These are phyloP conservation scores for Notodonta dromedarius DNA, from an alignment of 2,888 invertebrate species.

Conservation along the genomic window DNA sequence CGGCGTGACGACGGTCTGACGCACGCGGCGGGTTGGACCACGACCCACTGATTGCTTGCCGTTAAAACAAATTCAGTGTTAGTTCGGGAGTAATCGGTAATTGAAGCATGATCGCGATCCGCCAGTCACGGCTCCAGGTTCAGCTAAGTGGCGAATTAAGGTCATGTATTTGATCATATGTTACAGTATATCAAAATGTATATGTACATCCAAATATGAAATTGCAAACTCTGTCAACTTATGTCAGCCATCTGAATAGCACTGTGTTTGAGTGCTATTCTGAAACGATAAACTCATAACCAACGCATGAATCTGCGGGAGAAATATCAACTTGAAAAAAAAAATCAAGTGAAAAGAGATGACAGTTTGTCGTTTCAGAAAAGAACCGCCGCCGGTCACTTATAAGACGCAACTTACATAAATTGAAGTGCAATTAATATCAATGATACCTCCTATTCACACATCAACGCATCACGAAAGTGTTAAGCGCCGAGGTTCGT, in stretches of 20 bases:
- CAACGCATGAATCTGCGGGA: no score
- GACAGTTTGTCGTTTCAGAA: no score
- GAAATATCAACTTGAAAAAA: no score
- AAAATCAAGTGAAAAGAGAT: no score
- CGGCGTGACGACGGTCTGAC: slow-evolving; percentile 48
- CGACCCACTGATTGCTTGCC: slow-evolving; percentile 24
- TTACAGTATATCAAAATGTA: background rate
- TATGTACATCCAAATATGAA: no score
- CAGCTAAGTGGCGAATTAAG: background rate
- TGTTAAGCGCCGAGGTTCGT: background rate
- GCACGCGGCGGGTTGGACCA: slow-evolving; percentile 22
- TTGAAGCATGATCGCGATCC: background rate
- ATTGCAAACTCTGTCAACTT: no score
- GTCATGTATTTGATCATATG: background rate
- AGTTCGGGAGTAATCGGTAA: slow-evolving; percentile 5
- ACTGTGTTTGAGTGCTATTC: no score
- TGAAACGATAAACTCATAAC: no score
- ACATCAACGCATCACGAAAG: background rate
- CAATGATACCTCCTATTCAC: background rate
- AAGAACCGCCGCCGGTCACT: no score
- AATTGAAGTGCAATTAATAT: no score
- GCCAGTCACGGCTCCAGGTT: background rate
- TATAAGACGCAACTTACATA: no score
- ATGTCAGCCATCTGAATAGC: no score
- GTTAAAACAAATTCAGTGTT: slow-evolving; percentile 28